Base-by-base conservation (phyloP, 2,113 vertebrate genomes). In the Rattus rattus region DNA sequence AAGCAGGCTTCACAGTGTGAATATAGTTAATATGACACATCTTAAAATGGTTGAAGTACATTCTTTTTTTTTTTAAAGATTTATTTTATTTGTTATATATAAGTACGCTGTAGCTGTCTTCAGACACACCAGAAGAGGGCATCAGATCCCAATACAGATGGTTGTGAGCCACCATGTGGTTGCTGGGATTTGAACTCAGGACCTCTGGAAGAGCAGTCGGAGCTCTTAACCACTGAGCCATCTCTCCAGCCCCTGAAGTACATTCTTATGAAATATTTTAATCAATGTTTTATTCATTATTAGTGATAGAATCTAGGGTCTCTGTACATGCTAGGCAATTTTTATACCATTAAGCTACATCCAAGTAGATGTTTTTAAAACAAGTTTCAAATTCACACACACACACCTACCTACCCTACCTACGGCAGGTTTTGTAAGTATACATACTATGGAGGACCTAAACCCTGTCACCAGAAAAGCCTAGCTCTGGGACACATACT, bases 361-460 rank as follows among this genome's bases (percentile, higher is more conserved):
- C 54, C 33, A 17, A 81, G 52, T 20, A 81, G n/a, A 39, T 61
- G 33, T 83, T 80, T 91, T 49, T 39, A 83, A 83, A 94, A 65
- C 33, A 22, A 65, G 5, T 39, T 73, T 94, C 43, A 77, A 72
- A 33, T 96, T 91, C 65, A 89, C 67, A 83, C 39, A 93, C n/a
- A 73, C 11, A 91, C 26, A 80, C 43, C n/a, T 84, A 43, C 43
- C 43, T 43, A 43, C 43, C 43, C 43, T 43, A 43, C 43, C 43
- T 69, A 69, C 14, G 65, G 65, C 65, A 33, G 28, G 65, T 49
- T 92, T 39, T 56, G 87, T 79, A 90, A 49, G 6, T 56, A 10
- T 54, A 63, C 59, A 86, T 20, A 65, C 77, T 54, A 52, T 24
- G 16, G 52, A 30, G 54, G 54, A 81, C 5, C 10, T 59, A 56